Evolutionary conservation across 2,113 vertebrate genomes (phyloP).

Genomic region (Hyperopisus bebe): DNA sequence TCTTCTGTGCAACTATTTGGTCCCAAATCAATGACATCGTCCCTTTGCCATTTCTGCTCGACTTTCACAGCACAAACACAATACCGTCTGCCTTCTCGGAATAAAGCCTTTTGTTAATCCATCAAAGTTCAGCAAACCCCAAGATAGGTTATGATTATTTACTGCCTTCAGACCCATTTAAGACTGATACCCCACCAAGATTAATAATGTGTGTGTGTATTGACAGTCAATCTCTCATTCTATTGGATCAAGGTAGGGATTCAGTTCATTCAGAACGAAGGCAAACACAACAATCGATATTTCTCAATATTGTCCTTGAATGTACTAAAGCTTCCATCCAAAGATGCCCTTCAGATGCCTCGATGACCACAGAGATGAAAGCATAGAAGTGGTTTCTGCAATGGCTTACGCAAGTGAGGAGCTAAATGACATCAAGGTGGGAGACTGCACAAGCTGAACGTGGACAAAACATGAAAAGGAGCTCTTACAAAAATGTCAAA

Average conservation of each 20-base stretch:
- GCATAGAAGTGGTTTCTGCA: not conserved
- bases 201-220: not conserved
- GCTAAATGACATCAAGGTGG: not conserved
- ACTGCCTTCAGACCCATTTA: slow-evolving; percentile 1
- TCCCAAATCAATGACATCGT: not conserved
- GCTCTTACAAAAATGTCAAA: not conserved
- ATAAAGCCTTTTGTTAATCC: slow-evolving; percentile 3
- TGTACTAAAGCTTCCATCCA: not conserved
- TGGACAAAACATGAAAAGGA: not conserved
- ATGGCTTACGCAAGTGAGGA: not conserved
- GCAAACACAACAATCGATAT: slow-evolving; percentile 1
- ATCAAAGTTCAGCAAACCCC: slow-evolving; percentile 16
- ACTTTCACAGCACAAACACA: slow-evolving; percentile 2
- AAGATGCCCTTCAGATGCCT: slow-evolving; percentile 1
- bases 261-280: not conserved
- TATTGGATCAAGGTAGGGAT: not conserved
- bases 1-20: not conserved
- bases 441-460: not conserved
- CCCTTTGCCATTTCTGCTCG: not conserved
- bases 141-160: slow-evolving; percentile 6
- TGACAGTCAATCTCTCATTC: not conserved
- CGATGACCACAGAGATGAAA: not conserved
- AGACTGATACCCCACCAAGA: not conserved
- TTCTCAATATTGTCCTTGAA: not conserved
- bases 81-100: slow-evolving; percentile 6